Conservation (phyloP, 2,888 invertebrate species). For the Matsumyia berberina region DNA sequence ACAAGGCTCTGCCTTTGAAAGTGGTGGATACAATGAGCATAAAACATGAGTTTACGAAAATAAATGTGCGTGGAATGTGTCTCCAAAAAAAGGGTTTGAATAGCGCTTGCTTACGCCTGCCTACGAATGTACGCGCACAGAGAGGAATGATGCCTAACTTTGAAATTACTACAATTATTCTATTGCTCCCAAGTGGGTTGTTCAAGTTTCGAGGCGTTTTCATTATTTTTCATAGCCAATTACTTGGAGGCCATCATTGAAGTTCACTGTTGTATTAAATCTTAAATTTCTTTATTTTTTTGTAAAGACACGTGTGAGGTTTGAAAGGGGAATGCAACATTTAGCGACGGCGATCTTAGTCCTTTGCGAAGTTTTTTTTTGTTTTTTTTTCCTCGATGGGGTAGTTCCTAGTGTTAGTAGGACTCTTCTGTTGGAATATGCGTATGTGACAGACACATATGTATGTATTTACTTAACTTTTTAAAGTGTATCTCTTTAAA, state of each 20-base stretch:
- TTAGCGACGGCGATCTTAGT: no score
- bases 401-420: no score
- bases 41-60: conserved; percentile 17
- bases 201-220: conserved; percentile 44
- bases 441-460: no score
- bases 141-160: conserved; percentile 10
- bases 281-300: no score
- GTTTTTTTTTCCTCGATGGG: no score
- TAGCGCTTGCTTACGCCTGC: conserved; percentile 10
- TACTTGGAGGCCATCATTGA: conserved; percentile 21
- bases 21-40: conserved; percentile 30
- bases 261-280: background rate
- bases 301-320: no score
- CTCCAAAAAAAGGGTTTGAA: conserved; percentile 36
- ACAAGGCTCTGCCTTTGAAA: conserved; percentile 18
- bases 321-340: no score
- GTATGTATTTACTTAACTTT: no score
- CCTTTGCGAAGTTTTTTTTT: no score
- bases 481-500: no score
- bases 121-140: background rate
- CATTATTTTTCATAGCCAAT: conserved; percentile 48
- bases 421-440: no score
- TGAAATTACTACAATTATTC: conserved; percentile 61
- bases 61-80: conserved; percentile 29
- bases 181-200: conserved; percentile 63